These are phyloP conservation scores for Brachypteracias leptosomus DNA, from an alignment of 2,113 vertebrate species.

Conservation along the genomic window DNA sequence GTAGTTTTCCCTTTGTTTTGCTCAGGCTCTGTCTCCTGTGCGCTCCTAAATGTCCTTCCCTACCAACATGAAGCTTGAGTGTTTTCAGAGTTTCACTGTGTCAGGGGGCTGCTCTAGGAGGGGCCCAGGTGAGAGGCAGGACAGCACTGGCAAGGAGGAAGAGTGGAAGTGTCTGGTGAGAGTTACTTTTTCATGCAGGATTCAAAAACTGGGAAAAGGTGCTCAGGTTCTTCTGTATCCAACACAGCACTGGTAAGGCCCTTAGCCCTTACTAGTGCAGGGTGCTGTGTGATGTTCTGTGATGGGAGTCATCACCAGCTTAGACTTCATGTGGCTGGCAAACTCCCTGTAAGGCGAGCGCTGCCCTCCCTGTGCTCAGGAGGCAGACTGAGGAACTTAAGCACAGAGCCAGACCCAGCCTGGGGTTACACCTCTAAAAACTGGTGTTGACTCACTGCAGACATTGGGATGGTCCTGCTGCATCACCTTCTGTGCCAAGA, in stretches of 20 bases:
- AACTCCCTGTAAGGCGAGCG: fast-evolving
- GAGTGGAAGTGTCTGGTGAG: background rate
- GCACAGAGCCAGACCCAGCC: background rate
- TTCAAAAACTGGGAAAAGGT: background rate
- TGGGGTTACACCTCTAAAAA: background rate
- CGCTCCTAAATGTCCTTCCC: background rate
- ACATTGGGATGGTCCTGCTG: background rate
- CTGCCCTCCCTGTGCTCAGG: background rate
- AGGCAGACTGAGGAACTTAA: background rate
- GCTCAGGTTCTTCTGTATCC: background rate
- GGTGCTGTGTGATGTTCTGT: fast-evolving
- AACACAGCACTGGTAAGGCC: background rate
- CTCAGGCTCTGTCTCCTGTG: background rate
- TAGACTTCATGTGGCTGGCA: background rate
- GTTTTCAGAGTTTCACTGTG: background rate
- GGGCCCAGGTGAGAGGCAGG: background rate
- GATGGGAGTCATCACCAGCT: background rate
- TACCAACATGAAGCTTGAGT: background rate
- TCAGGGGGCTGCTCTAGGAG: background rate
- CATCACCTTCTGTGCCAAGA: background rate
- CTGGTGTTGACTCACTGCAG: fast-evolving
- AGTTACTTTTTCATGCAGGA: background rate
- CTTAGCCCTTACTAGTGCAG: background rate
- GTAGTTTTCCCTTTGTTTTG: background rate
- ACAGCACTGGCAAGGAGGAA: background rate